Conservation (phyloP, 2,888 invertebrate genomes). For the Dryadula phaetusa region DNA sequence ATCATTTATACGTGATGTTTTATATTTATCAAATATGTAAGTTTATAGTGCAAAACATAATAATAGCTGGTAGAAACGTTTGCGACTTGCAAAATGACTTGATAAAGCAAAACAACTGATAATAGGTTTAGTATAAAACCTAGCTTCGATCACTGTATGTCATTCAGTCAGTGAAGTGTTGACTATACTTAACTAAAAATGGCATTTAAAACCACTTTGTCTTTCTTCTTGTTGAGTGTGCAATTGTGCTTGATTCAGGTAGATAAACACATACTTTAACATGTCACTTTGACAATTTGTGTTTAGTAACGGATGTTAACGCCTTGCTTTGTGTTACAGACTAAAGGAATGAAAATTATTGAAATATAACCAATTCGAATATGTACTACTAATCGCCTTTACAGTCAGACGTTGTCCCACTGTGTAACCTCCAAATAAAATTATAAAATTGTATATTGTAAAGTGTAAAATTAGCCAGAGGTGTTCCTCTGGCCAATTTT, state of each 20-base stretch:
- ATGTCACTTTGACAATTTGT: neutral
- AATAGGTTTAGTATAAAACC: conserved; percentile 14
- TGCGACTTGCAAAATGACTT: conserved; percentile 9
- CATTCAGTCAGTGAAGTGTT: neutral
- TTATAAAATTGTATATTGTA: neutral
- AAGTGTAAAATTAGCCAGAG: too few species aligned
- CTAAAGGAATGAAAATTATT: too few species aligned
- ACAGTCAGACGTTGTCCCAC: too few species aligned
- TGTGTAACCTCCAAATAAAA: neutral
- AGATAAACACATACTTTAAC: too few species aligned
- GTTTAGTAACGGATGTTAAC: neutral
- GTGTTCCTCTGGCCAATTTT: too few species aligned
- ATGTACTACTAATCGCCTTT: too few species aligned
- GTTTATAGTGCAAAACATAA: neutral
- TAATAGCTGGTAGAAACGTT: neutral
- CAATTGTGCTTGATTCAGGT: neutral
- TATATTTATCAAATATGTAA: too few species aligned
- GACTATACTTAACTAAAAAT: neutral
- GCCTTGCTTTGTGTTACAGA: too few species aligned
- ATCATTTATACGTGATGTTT: conserved; percentile 8
- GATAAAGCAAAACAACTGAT: neutral
- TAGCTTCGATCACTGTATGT: neutral
- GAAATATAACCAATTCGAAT: too few species aligned
- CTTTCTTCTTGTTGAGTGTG: neutral
- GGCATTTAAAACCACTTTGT: neutral